These are phyloP conservation scores for Torymus aiolomorphi DNA, from an alignment of 2,888 invertebrate species.

Conservation along the genomic window DNA sequence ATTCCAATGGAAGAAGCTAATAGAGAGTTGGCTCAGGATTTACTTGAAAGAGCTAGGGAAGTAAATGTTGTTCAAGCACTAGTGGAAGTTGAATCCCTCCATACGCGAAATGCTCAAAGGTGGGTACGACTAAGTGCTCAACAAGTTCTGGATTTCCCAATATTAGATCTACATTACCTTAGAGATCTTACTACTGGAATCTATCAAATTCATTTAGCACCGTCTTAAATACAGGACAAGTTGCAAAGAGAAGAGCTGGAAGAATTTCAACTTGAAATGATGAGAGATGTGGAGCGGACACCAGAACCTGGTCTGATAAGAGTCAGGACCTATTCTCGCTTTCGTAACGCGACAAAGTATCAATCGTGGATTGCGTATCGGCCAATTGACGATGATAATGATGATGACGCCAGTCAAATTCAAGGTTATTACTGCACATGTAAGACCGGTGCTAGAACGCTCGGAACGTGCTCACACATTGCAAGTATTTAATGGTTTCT, in stretches of 20 bases:
- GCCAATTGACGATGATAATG: too few relatives aligned
- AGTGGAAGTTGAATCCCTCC: slow-evolving; percentile 52
- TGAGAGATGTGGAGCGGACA: slow-evolving; percentile 40
- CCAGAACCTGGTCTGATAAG: slow-evolving; percentile 30
- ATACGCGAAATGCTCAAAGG: slow-evolving; percentile 48
- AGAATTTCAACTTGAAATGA: slow-evolving; percentile 34
- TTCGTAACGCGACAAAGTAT: slow-evolving; percentile 21
- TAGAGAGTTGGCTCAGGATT: slow-evolving; percentile 40
- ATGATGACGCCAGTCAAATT: too few relatives aligned
- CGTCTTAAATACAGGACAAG: slow-evolving; percentile 19
- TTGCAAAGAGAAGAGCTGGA: slow-evolving; percentile 19
- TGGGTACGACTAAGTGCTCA: slow-evolving; percentile 31
- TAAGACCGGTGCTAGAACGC: too few relatives aligned
- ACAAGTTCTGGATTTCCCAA: not conserved
- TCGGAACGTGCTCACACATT: too few relatives aligned
- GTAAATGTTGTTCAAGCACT: slow-evolving; percentile 54
- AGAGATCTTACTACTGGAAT: slow-evolving; percentile 17
- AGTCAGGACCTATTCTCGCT: slow-evolving; percentile 18
- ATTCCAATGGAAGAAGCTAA: slow-evolving; percentile 53
- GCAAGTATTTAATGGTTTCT: too few relatives aligned
- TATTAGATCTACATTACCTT: not conserved
- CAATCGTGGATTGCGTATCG: slow-evolving; percentile 34
- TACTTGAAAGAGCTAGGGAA: slow-evolving; percentile 37
- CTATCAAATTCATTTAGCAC: slow-evolving; percentile 58
- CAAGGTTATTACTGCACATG: too few relatives aligned